These are phyloP conservation scores for Lasioglossum pauxillum DNA, from an alignment of 2,888 invertebrate genomes.

Conservation along the genomic window DNA sequence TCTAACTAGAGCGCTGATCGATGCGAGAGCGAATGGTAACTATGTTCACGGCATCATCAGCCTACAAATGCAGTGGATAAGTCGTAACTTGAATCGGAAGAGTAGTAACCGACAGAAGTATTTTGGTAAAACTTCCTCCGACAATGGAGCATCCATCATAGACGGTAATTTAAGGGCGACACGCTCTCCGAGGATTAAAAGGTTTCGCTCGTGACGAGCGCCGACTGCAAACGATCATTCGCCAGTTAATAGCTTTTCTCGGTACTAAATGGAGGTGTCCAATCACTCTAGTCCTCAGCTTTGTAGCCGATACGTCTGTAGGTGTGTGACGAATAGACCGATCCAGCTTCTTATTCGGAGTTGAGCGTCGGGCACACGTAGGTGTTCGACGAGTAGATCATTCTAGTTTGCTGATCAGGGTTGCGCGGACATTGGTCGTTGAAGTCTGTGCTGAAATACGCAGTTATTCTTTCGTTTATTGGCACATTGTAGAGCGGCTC, in stretches of 20 bases:
- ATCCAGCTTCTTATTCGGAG: slow-evolving; percentile 17
- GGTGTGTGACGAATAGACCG: slow-evolving; percentile 21
- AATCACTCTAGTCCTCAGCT: slow-evolving; percentile 10
- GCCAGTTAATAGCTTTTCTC: slow-evolving; percentile 1
- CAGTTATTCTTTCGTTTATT: not conserved
- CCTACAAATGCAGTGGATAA: not conserved
- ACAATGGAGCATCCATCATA: not conserved
- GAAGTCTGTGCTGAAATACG: not conserved
- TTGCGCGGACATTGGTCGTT: not conserved
- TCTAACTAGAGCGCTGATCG: not conserved
- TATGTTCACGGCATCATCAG: not conserved
- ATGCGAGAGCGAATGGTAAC: not conserved
- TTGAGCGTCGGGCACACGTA: slow-evolving; percentile 19
- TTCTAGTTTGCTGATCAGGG: slow-evolving; percentile 8
- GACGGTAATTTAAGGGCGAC: not conserved
- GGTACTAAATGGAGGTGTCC: slow-evolving; percentile 13
- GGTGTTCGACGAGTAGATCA: slow-evolving; percentile 38
- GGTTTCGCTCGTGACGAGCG: not conserved
- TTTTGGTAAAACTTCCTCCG: not conserved
- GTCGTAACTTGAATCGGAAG: not conserved
- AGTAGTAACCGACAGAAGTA: not conserved
- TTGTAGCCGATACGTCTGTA: slow-evolving; percentile 3
- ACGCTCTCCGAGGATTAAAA: not conserved
- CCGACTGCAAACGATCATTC: slow-evolving; percentile 6
- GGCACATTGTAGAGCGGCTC: not conserved